These are phyloP conservation scores for Coccyzus lansbergi DNA, from an alignment of 2,797 vertebrate species.

Conservation along the genomic window DNA sequence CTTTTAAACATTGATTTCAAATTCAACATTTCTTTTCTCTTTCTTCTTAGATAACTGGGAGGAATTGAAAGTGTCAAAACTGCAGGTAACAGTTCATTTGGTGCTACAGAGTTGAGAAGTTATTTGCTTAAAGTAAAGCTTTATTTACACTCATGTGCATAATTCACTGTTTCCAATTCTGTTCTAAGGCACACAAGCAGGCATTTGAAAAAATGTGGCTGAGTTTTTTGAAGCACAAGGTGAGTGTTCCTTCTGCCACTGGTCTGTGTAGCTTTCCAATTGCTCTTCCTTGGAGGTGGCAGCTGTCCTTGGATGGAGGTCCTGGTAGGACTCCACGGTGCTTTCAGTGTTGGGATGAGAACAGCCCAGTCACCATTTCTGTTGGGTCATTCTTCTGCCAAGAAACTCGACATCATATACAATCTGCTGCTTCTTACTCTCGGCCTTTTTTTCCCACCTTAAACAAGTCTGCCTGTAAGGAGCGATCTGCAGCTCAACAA, in stretches of 20 bases:
- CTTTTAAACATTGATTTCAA: neutral
- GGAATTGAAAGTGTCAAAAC: slow-evolving; percentile 87
- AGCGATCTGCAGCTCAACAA: neutral
- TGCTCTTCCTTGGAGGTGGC: neutral
- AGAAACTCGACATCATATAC: neutral
- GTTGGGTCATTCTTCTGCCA: neutral
- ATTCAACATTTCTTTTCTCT: neutral
- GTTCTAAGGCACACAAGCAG: slow-evolving; percentile 87
- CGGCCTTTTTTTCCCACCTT: neutral
- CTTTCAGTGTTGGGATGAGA: neutral
- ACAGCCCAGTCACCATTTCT: neutral
- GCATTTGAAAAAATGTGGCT: slow-evolving; percentile 93
- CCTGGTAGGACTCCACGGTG: neutral
- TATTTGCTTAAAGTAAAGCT: neutral
- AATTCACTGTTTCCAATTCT: neutral
- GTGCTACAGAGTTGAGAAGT: neutral
- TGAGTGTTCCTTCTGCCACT: slow-evolving; percentile 31
- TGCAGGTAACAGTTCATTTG: slow-evolving; percentile 80
- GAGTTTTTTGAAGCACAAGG: slow-evolving; percentile 90
- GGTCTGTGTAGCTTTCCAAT: neutral
- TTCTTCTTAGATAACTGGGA: slow-evolving; percentile 74
- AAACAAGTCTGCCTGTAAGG: neutral
- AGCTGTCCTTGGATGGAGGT: neutral
- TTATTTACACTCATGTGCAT: neutral
- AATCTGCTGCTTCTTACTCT: neutral